Conservation (phyloP, 2,888 invertebrate genomes). For the Ochropleura plecta region DNA sequence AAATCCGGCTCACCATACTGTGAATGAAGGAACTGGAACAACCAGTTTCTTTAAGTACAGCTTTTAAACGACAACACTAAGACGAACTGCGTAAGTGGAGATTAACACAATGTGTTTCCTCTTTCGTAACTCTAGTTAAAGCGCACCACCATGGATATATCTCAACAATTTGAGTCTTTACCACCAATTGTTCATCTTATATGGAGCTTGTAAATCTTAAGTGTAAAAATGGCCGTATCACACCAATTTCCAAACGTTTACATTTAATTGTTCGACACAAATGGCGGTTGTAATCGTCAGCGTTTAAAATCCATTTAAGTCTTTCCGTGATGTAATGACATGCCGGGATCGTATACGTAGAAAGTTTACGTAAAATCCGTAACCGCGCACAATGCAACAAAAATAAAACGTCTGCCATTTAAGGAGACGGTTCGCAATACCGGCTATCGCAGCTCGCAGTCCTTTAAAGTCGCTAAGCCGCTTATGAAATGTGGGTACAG, state of each 20-base stretch:
- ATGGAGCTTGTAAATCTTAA: slow-evolving; percentile 54
- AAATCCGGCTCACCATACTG: slow-evolving; percentile 26
- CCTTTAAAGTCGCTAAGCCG: slow-evolving; percentile 85
- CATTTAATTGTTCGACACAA: slow-evolving; percentile 66
- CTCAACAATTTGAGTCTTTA: slow-evolving; percentile 48
- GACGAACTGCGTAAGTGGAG: slow-evolving; percentile 12
- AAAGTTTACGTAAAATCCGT: slow-evolving; percentile 80
- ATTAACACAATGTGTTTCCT: slow-evolving; percentile 35
- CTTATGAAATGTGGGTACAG: slow-evolving; percentile 84
- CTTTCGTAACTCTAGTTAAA: slow-evolving; percentile 32
- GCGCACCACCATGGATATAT: slow-evolving; percentile 25
- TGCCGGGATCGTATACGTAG: slow-evolving; percentile 69
- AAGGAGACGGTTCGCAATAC: slow-evolving; percentile 80
- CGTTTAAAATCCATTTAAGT: slow-evolving; percentile 65
- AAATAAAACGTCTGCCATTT: slow-evolving; percentile 82
- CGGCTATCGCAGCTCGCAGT: slow-evolving; percentile 79
- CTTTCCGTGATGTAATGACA: slow-evolving; percentile 64
- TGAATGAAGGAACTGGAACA: slow-evolving; percentile 32
- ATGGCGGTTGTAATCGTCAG: slow-evolving; percentile 60
- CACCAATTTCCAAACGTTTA: slow-evolving; percentile 58
- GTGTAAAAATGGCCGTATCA: slow-evolving; percentile 63
- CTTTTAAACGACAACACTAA: slow-evolving; percentile 3
- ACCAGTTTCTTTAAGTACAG: slow-evolving; percentile 25
- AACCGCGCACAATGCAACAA: slow-evolving; percentile 79
- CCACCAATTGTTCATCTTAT: slow-evolving; percentile 61